phyloP scores from a whole-genome alignment of 2,113 vertebrate species.

The Arothron firmamentum region DNA sequence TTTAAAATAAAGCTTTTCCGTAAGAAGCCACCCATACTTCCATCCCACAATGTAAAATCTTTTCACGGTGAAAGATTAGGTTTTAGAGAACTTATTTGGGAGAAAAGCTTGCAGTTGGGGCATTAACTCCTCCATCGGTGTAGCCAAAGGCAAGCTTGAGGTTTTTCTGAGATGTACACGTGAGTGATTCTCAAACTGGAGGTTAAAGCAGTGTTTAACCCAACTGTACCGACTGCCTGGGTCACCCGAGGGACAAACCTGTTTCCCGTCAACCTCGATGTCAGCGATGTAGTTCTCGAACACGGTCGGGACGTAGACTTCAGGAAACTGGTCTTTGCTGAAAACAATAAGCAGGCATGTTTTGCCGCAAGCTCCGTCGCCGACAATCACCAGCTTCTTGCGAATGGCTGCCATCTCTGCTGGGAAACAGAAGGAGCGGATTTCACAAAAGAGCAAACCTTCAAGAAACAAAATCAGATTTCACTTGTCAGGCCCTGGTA shows the following conservation, averaged over 20 bases:
- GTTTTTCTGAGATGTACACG: too few species aligned
- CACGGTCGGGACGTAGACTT: constrained; percentile 95
- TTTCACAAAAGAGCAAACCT: background rate
- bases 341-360: constrained; percentile 97
- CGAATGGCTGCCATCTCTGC: constrained; percentile 91
- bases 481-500: background rate
- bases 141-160: too few species aligned
- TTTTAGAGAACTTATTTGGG: too few species aligned
- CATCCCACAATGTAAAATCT: background rate
- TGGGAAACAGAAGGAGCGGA: constrained; percentile 9
- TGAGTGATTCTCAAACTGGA: too few species aligned
- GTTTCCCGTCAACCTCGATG: constrained; percentile 94
- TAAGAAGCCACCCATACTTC: background rate
- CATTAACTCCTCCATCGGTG: too few species aligned
- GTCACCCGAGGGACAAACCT: constrained; percentile 75
- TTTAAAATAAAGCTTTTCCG: background rate
- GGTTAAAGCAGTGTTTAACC: too few species aligned
- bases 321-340: constrained; percentile 98
- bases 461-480: background rate
- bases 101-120: too few species aligned
- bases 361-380: constrained; percentile 96
- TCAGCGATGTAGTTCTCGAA: constrained; percentile 99
- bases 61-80: too few species aligned
- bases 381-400: constrained; percentile 98
- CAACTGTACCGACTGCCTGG: background rate